A percentile compares a stretch with the other conserved stretches of the same genome.
Conservation (phyloP, 2,888 invertebrate species). For the Exephanes ischioxanthus region DNA sequence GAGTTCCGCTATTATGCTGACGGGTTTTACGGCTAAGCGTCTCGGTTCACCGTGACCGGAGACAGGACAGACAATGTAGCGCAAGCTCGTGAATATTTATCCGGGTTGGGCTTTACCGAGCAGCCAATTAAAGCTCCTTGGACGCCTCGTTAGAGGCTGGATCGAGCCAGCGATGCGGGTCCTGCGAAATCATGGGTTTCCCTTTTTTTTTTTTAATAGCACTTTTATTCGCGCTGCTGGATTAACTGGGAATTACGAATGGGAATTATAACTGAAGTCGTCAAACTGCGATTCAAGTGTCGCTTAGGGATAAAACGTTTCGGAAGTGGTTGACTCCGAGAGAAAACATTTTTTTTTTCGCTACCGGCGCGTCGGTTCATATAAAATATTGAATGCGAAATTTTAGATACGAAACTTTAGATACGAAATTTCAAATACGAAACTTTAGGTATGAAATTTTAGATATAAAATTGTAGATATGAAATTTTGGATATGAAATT, state of each 20-base stretch:
- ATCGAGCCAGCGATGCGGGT: constrained; percentile 43
- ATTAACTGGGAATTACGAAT: constrained; percentile 57
- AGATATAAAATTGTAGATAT: too few species aligned
- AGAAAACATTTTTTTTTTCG: too few species aligned
- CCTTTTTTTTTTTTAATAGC: constrained; percentile 13
- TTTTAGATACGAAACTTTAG: too few species aligned
- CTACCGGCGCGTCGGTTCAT: too few species aligned
- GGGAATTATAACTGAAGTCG: constrained; percentile 49
- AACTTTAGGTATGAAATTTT: too few species aligned
- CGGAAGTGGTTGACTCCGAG: background rate
- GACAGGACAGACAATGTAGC: constrained; percentile 11
- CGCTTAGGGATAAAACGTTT: background rate
- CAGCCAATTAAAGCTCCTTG: constrained; percentile 69
- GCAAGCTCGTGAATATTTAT: constrained; percentile 74
- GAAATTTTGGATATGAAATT: too few species aligned
- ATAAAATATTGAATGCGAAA: too few species aligned
- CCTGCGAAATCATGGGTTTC: constrained; percentile 24
- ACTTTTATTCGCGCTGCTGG: constrained; percentile 51
- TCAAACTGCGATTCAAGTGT: constrained; percentile 37
- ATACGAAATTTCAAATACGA: too few species aligned
- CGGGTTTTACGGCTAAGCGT: background rate
- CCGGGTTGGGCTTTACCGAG: constrained; percentile 69
- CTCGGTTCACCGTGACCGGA: constrained; percentile 19
- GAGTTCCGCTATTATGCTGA: constrained; percentile 5
- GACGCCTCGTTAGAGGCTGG: constrained; percentile 72